Base-by-base conservation (phyloP, 2,113 vertebrate genomes). In the Gallinago media region DNA sequence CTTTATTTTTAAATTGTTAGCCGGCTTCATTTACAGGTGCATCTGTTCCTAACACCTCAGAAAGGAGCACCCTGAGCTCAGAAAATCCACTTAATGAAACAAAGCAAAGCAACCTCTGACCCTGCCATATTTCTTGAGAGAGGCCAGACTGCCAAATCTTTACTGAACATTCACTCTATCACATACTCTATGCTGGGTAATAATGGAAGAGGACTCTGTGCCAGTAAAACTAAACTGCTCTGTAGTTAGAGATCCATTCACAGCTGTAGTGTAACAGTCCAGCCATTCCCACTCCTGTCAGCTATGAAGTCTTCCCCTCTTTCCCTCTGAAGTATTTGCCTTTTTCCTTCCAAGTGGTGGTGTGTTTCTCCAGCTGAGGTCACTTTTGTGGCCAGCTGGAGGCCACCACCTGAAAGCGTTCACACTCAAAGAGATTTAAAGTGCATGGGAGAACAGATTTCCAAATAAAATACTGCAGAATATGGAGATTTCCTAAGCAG, bases 161-260 rank as follows among this genome's bases (percentile, higher is more conserved):
- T 50, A 63, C 31, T 63, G 89, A 85, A 25, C 4, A 1, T 73
- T 93, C 81, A 58, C 56, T 82, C 40, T 44, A 15, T 40, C 70
- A 42, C 61, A 61, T 38, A 32, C 14, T 90, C 79, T 0, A 2
- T 62, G 20, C 42, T 80, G 34, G 61, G 27, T 78, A 74, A 72
- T 80, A 94, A 61, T 36, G 68, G 31, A 36, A 58, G 42, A 95
- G 15, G 23, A 90, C 76, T 56, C 63, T 36, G 7, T 34, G 79
- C 68, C 75, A 78, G 72, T 94, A 91, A 96, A 94, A 89, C 38
- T 49, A 40, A 92, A 96, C 31, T 79, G 61, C 52, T 61, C n/a
- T 72, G 70, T 68, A 85, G 61, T 85, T 93, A 74, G 25, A 55
- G 52, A 70, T 36, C 12, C 70, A 36, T 91, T 95, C 93, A 77